A percentile compares a stretch with the other conserved stretches of the same genome.
phyloP scores from a whole-genome alignment of 2,797 vertebrate species.

The Setipinna tenuifilis region DNA sequence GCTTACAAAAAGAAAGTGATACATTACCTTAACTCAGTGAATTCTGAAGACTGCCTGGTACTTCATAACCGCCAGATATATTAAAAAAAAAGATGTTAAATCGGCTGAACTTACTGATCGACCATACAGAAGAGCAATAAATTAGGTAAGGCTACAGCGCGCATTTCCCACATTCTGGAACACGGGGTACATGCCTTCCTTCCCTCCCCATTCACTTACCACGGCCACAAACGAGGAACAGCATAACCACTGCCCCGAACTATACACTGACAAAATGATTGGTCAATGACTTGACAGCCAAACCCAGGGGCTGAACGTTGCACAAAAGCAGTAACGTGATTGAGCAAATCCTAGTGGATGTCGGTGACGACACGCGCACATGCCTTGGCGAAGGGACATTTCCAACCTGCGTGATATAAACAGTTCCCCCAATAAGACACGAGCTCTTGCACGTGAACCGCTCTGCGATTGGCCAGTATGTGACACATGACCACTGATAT shows the following conservation, averaged over 20 bases:
- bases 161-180: not conserved
- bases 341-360: slow-evolving; percentile 19
- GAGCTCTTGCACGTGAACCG: slow-evolving; percentile 61
- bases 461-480: slow-evolving; percentile 54
- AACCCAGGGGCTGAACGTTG: not conserved
- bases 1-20: not conserved
- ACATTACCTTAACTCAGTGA: not conserved
- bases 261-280: not conserved
- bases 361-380: not conserved
- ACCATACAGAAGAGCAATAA: not conserved
- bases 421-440: slow-evolving; percentile 29
- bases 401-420: slow-evolving; percentile 28
- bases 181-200: not conserved
- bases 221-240: not conserved
- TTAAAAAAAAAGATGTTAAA: not conserved
- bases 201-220: not conserved
- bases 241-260: not conserved
- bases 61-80: not conserved
- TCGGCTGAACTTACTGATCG: not conserved
- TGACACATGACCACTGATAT: slow-evolving; percentile 63
- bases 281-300: not conserved
- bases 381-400: not conserved
- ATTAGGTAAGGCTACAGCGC: not conserved
- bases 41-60: not conserved
- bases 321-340: not conserved